Evolutionary conservation across 2,797 vertebrate species (phyloP), one percentile per base, ranked within the genome.

Genomic region (Notolepis coatsorum): DNA sequence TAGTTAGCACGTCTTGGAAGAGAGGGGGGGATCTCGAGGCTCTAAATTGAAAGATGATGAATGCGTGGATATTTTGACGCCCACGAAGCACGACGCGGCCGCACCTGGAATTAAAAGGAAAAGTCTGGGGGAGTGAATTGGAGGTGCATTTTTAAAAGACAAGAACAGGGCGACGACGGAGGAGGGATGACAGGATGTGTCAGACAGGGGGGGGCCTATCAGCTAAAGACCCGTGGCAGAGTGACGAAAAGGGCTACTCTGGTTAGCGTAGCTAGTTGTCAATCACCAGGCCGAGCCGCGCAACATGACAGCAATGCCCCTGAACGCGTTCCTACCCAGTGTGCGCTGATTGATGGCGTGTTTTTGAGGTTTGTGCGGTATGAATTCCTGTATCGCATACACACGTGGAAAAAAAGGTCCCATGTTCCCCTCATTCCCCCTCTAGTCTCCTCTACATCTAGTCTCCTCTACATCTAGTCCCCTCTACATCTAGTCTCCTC

Each of bases 11-110:
- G 77, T 90, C 75, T 73, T 72, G 66, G 71, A 84, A 71, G 71
- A 57, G 56, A 71, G 78, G 73, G 71, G 59, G 56, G 72, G 78
- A 77, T 89, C 82, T 85, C 65, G 13, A 45, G 72, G 73, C 79
- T 81, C 45, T 43, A 81, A 79, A 91, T 82, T 84, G 81, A 91
- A 89, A 90, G 74, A 88, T 84, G 88, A 91, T 84, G 75, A 89
- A 91, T 86, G 73, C 53, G 53, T 77, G 78, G 71, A 41, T 71
- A 20, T 69, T 71, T 71, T 73, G 33, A 76, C 50, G 67, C 68
- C 27, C 25, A n/a, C n/a, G n/a, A n/a, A n/a, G 68, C 50, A 52
- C 52, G 60, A 52, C 37, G 59, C 82, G 31, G 61, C 58, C 41
- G 72, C 42, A n/a, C 57, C 27, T 24, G 58, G 79, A 88, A 89